Base-by-base conservation (phyloP, 2,113 vertebrate species). In the Nannospalax galili region DNA sequence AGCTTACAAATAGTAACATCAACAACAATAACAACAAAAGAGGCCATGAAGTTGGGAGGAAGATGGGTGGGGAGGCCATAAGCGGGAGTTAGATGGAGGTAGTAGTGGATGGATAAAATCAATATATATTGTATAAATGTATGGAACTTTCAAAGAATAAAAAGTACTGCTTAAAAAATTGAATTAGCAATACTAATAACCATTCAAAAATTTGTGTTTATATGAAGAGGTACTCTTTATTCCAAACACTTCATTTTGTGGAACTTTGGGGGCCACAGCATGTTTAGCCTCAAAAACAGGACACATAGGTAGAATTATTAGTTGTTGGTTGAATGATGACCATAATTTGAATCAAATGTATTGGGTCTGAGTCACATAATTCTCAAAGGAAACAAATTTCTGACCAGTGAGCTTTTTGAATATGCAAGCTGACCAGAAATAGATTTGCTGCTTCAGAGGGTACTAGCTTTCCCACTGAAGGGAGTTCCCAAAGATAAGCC, bases 181-280 rank as follows among this genome's bases (percentile, higher is more conserved):
- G 60, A 15, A 40, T 64, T 42, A 16, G 42, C 12, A 62, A 52
- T 22, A 0, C 0, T 77, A 78, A 81, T 40, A 28, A 88, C 11
- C 15, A 95, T 35, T 81, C 91, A 79, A 65, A 94, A 82, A n/a
- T 79, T 95, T 91, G 64, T 91, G 30, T 84, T 94, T 80, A 16
- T 64, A 88, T 89, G 35, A 82, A 89, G 94, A 94, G 60, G 69
- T 84, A 0, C 1, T 26, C 26, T 7, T 94, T 78, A 64, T 72
- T 72, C 32, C 16, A 92, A 96, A 86, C 1, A 37, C 70, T 10
- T 81, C 14, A 86, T 12, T 89, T 73, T 52, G 91, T 0, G 35
- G 42, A 78, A 65, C 15, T 84, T 65, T 64, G 75, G 35, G 45
- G 24, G 67, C 74, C 10, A 60, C 1, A 65, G 37, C 16, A 45